Conservation (phyloP, 2,113 vertebrate species). For the Gobius niger region DNA sequence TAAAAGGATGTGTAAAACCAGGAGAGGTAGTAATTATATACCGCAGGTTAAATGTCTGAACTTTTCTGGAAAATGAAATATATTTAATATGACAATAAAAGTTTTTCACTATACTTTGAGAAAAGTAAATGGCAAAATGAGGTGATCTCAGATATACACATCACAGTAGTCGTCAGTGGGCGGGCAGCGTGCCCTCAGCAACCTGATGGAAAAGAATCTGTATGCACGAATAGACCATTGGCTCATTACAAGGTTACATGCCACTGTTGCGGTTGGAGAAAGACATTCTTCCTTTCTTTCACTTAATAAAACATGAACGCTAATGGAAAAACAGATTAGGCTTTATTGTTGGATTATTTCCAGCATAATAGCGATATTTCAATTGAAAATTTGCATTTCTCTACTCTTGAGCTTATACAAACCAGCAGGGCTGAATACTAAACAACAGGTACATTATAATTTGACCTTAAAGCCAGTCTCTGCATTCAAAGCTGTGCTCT, state of each 20-base stretch:
- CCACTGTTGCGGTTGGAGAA: neutral
- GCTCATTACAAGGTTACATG: conserved; percentile 17
- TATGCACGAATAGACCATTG: neutral
- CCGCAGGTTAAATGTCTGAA: too few species aligned
- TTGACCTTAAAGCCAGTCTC: neutral
- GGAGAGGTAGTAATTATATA: too few species aligned
- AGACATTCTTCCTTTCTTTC: neutral
- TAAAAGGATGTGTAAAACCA: too few species aligned
- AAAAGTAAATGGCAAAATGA: too few species aligned
- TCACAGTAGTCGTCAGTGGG: neutral
- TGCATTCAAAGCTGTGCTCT: neutral
- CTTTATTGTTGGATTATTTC: conserved; percentile 10
- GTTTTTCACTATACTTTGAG: too few species aligned
- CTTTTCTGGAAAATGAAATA: too few species aligned
- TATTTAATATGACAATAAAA: too few species aligned
- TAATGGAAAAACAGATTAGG: conserved; percentile 10
- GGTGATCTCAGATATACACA: too few species aligned
- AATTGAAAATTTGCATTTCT: neutral
- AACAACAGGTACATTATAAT: conserved; percentile 1
- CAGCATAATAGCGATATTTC: conserved; percentile 1
- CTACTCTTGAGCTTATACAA: conserved; percentile 1
- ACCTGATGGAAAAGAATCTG: neutral
- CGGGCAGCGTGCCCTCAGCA: neutral
- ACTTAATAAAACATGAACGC: neutral
- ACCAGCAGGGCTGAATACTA: conserved; percentile 7